Base-by-base conservation (phyloP, 2,797 vertebrate species). In the Glyptemys insculpta region DNA sequence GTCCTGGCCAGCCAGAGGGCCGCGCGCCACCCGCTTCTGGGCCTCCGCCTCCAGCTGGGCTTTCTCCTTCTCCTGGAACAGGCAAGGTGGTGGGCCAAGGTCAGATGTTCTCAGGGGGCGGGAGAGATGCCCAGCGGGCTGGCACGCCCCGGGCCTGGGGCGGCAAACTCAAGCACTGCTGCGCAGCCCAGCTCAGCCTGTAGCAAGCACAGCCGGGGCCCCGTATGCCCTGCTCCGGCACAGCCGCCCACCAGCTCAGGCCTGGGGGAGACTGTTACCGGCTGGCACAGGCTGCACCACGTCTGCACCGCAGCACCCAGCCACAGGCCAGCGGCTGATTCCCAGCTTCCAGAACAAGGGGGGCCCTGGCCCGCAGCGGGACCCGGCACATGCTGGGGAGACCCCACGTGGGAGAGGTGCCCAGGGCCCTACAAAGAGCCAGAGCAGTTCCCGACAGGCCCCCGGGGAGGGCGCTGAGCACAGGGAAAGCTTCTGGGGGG, bases 11-110 rank as follows among this genome's bases (percentile, higher is more conserved):
- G 94, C 95, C 65, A 96, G 87, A 5, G 97, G 94, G 87, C 83
- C 81, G 16, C 81, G 96, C 74, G 98, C 98, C 37, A 94, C 95
- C 54, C 97, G 97, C 90, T 98, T 98, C 96, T 98, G 97, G 62
- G 97, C 91, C 84, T 98, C 98, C 0, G 97, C 96, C 88, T 98
- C 98, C 96, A 98, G 98, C 88, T 99, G 99, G 94, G 99, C 99
- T 97, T 99, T 99, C 98, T 99, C 99, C 98, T 99, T 99, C 96
- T 99, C 99, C 99, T 99, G 97, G 47, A 98, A 97, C 14, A 97
- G n/a, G 65, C 49, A 95, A 94, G 90, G 91, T 21, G 92, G 59
- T 81, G 56, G 89, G 81, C 37, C 78, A 95, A 86, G 81, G 90
- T 50, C 10, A 12, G n/a, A 41, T 15, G 6, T n/a, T 25, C 27